These are phyloP conservation scores for Blennius ocellaris DNA, from an alignment of 2,113 vertebrate genomes.

Conservation along the genomic window DNA sequence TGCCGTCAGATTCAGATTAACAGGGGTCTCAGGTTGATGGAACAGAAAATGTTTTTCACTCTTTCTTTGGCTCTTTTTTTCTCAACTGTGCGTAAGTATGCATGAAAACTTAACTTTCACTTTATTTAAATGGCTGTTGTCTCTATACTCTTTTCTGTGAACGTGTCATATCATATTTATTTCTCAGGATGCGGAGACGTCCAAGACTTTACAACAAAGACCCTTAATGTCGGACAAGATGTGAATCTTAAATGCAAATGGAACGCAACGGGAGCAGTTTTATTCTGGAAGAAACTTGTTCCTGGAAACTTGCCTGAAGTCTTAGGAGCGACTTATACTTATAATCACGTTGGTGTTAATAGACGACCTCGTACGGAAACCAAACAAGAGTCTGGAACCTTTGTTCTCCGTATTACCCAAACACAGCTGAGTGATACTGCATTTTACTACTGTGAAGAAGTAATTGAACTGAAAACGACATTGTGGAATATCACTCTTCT, in stretches of 20 bases:
- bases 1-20: no score
- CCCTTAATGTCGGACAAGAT: constrained; percentile 20
- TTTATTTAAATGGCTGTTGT: no score
- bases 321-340: background rate
- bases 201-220: background rate
- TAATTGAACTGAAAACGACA: no score
- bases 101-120: no score
- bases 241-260: background rate
- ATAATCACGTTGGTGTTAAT: background rate
- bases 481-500: no score
- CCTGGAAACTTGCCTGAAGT: constrained; percentile 48
- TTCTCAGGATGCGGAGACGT: background rate
- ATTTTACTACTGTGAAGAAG: constrained; percentile 50
- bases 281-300: constrained; percentile 53
- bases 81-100: no score
- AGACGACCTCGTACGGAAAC: background rate
- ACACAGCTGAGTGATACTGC: constrained; percentile 34
- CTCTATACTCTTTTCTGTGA: no score
- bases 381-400: constrained; percentile 39
- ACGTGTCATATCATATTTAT: background rate
- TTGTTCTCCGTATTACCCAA: constrained; percentile 42
- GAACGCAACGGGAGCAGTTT: accelerated
- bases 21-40: no score
- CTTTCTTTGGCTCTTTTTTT: no score
- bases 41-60: no score